Evolutionary conservation across 1,140 invertebrate species (phyloP).

Genomic region (Dinoponera quadriceps): DNA sequence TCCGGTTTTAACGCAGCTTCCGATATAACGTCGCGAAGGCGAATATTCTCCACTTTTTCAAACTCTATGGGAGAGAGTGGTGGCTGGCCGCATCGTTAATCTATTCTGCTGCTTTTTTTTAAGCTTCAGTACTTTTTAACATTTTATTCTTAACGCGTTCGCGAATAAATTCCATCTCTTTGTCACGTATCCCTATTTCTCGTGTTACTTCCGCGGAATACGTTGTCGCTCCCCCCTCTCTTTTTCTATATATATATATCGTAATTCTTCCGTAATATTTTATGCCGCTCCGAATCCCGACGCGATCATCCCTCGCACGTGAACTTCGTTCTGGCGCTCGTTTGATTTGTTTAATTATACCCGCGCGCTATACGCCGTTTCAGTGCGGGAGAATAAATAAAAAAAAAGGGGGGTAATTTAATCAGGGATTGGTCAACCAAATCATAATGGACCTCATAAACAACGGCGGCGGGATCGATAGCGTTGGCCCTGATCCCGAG

Average conservation of each 20-base stretch:
- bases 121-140: not conserved
- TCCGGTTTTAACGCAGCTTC: not conserved
- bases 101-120: not conserved
- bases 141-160: not conserved
- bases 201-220: not conserved
- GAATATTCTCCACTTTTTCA: not conserved
- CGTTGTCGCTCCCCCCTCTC: not conserved
- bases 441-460: slow-evolving; percentile 49
- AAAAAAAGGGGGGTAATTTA: slow-evolving; percentile 49
- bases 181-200: not conserved
- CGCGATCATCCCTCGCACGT: slow-evolving; percentile 18
- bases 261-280: not conserved
- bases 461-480: slow-evolving; percentile 34
- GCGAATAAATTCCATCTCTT: not conserved
- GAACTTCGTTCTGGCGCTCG: not conserved
- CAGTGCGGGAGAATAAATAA: not conserved
- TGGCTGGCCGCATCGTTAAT: not conserved
- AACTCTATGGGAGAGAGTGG: not conserved
- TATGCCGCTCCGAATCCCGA: not conserved
- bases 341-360: slow-evolving; percentile 43
- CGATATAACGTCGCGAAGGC: not conserved
- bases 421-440: slow-evolving; percentile 37
- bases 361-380: slow-evolving; percentile 9
- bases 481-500: slow-evolving; percentile 22
- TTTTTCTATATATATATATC: not conserved